A percentile compares a stretch with the other conserved stretches of the same genome.
phyloP scores from a whole-genome alignment of 2,888 invertebrate genomes.

The Miltochrista miniata region DNA sequence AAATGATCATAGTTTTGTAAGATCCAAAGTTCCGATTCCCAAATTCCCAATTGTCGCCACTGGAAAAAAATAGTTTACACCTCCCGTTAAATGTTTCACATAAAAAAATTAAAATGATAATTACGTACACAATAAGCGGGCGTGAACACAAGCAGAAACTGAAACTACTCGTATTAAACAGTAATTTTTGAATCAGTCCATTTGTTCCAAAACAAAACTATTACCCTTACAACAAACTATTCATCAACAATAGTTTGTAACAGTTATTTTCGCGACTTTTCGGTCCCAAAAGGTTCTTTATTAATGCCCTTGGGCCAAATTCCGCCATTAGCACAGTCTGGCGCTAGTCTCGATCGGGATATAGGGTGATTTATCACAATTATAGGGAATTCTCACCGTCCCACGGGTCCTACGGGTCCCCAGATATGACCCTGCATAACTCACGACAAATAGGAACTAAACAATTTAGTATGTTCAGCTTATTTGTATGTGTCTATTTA shows the following conservation, averaged over 20 bases:
- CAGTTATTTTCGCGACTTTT: conserved; percentile 41
- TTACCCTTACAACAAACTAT: neutral
- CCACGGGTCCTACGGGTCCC: conserved; percentile 20
- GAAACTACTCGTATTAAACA: too few relatives aligned
- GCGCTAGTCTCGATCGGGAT: conserved; percentile 57
- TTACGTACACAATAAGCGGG: too few relatives aligned
- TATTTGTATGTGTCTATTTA: conserved; percentile 6
- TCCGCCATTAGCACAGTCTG: conserved; percentile 73
- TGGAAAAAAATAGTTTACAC: too few relatives aligned
- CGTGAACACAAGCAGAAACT: too few relatives aligned
- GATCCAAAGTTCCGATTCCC: too few relatives aligned
- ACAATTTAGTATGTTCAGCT: conserved; percentile 4
- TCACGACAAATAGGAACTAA: conserved; percentile 6
- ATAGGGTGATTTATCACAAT: conserved; percentile 77
- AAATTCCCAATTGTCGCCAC: too few relatives aligned
- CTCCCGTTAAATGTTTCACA: too few relatives aligned
- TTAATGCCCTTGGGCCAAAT: conserved; percentile 58
- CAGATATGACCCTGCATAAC: conserved; percentile 32
- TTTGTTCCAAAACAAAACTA: too few relatives aligned
- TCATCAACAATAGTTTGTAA: conserved; percentile 20
- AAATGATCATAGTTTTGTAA: too few relatives aligned
- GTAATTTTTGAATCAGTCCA: too few relatives aligned
- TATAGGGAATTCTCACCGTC: conserved; percentile 56
- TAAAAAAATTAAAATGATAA: too few relatives aligned
- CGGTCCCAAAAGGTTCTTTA: conserved; percentile 56